Conservation (phyloP, 2,888 invertebrate genomes). For the Drosophila lutescens region DNA sequence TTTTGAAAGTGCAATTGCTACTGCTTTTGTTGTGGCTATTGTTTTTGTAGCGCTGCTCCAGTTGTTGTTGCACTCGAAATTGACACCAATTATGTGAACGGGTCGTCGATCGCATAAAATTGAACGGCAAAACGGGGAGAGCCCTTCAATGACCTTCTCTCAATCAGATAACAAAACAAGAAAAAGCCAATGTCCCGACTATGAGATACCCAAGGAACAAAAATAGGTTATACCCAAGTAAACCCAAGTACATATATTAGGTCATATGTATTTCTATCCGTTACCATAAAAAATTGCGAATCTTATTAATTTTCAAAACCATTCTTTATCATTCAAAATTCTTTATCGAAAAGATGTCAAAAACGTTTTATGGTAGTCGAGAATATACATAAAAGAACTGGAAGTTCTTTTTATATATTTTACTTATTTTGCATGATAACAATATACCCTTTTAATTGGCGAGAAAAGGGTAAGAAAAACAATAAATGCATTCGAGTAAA, state of each 20-base stretch:
- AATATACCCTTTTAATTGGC: not conserved
- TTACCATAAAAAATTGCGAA: too few species aligned
- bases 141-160: slow-evolving; percentile 69
- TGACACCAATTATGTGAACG: slow-evolving; percentile 68
- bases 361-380: too few species aligned
- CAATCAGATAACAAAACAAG: slow-evolving; percentile 17
- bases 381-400: too few species aligned
- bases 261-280: too few species aligned
- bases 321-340: too few species aligned
- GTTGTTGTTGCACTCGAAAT: slow-evolving; percentile 46
- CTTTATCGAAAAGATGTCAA: too few species aligned
- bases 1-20: slow-evolving; percentile 4
- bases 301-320: too few species aligned
- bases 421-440: not conserved
- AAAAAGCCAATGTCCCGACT: not conserved
- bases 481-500: slow-evolving; percentile 5
- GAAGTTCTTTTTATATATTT: not conserved
- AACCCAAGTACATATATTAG: too few species aligned
- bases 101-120: slow-evolving; percentile 56
- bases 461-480: not conserved
- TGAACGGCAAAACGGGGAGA: slow-evolving; percentile 24
- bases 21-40: not conserved
- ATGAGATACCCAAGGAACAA: not conserved
- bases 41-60: not conserved
- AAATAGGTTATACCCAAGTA: not conserved